These are phyloP conservation scores for Microctonus hyperodae DNA, from an alignment of 2,888 invertebrate genomes.

Conservation along the genomic window DNA sequence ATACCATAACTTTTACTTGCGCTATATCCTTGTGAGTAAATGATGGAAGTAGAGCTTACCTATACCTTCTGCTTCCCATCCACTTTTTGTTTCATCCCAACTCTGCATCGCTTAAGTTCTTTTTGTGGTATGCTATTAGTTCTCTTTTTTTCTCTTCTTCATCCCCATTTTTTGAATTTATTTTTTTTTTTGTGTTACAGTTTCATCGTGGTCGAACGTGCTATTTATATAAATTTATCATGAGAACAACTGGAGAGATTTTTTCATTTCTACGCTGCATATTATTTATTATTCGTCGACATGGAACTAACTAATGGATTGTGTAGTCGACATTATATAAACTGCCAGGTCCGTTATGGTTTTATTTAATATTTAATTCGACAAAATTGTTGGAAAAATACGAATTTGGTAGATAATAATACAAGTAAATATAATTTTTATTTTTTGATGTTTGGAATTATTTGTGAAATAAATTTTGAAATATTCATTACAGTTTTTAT, in stretches of 20 bases:
- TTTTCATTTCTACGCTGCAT: neutral
- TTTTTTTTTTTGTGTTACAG: neutral
- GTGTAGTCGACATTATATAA: neutral
- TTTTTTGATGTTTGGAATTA: neutral
- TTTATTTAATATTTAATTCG: neutral
- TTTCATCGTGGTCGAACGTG: neutral
- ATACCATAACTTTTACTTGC: constrained; percentile 38
- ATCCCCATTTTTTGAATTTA: neutral
- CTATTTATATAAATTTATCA: neutral
- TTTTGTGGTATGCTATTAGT: neutral
- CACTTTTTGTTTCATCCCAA: neutral
- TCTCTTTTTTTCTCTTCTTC: neutral
- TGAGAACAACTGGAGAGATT: neutral
- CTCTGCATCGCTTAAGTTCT: neutral
- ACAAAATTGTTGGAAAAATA: neutral
- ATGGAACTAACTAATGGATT: neutral
- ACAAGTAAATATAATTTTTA: neutral
- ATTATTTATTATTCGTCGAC: neutral
- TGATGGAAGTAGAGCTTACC: constrained; percentile 31
- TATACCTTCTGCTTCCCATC: constrained; percentile 26
- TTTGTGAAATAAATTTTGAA: neutral
- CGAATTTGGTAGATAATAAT: neutral
- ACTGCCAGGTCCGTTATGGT: neutral
- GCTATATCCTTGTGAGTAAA: constrained; percentile 43
- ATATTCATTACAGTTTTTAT: neutral